A percentile compares a stretch with the other conserved stretches of the same genome.
Evolutionary conservation across 2,797 vertebrate genomes (phyloP).

Genomic region (Lophius americanus): DNA sequence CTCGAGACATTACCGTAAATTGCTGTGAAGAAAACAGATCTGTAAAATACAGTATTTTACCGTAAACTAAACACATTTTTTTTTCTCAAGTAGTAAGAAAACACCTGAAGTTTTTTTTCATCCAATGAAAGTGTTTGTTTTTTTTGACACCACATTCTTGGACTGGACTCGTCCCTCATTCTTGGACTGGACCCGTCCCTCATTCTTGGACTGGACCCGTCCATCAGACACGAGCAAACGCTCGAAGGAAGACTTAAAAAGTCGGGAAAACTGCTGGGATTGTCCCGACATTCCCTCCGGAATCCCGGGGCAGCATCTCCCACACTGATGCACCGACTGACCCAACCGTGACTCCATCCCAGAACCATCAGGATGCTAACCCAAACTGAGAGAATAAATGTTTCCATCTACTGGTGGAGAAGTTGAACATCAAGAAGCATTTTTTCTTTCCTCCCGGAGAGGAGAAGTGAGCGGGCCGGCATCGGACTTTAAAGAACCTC

Average conservation of each 20-base stretch:
- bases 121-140: too few relatives aligned
- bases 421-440: constrained; percentile 57
- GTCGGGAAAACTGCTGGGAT: neutral
- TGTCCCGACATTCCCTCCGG: constrained; percentile 3
- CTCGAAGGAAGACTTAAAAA: neutral
- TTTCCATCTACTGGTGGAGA: constrained; percentile 82
- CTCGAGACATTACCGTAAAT: too few relatives aligned
- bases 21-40: too few relatives aligned
- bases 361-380: constrained; percentile 35
- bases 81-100: too few relatives aligned
- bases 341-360: constrained; percentile 24
- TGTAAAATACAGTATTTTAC: too few relatives aligned
- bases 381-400: constrained; percentile 62
- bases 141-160: too few relatives aligned
- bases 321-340: constrained; percentile 7
- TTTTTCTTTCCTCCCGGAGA: neutral
- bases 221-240: too few relatives aligned
- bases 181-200: too few relatives aligned
- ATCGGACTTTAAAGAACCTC: constrained; percentile 62
- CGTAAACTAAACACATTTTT: too few relatives aligned
- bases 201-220: too few relatives aligned
- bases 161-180: too few relatives aligned
- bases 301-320: neutral
- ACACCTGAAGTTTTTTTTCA: too few relatives aligned
- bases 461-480: constrained; percentile 54